Percentiles rank a stretch among this genome's conserved stretches.
Conservation (phyloP, 2,888 invertebrate genomes). For the Thelaira solivaga region DNA sequence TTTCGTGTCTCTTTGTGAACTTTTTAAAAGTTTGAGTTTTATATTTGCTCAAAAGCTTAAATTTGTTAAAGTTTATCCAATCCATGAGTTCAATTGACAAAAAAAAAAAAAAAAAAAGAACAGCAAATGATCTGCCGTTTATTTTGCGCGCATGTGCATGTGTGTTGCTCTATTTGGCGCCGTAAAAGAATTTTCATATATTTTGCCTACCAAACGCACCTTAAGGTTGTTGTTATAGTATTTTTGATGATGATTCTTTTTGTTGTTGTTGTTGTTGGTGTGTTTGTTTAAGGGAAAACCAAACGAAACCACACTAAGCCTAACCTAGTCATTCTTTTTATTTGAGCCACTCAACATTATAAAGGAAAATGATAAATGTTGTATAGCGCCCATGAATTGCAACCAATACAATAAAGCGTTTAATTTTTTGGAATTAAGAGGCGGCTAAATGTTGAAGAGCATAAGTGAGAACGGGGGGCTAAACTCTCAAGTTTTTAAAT, state of each 20-base stretch:
- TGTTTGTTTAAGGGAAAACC: constrained; percentile 38
- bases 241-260: constrained; percentile 48
- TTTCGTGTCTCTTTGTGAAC: background rate
- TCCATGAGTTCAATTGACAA: constrained; percentile 23
- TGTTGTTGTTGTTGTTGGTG: constrained; percentile 66
- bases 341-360: constrained; percentile 65
- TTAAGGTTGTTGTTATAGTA: constrained; percentile 35
- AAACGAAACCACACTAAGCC: no score
- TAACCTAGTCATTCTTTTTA: constrained; percentile 34
- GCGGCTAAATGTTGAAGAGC: background rate
- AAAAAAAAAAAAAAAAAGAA: background rate
- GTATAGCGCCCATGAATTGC: constrained; percentile 57
- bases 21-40: constrained; percentile 44
- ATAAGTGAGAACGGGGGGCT: background rate
- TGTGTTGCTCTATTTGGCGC: constrained; percentile 64
- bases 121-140: constrained; percentile 25
- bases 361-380: constrained; percentile 73
- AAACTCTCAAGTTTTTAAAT: background rate
- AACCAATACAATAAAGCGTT: constrained; percentile 53
- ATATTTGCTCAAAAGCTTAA: constrained; percentile 49
- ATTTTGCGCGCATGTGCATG: constrained; percentile 13
- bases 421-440: constrained; percentile 9
- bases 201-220: constrained; percentile 65
- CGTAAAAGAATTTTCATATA: constrained; percentile 65
- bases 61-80: constrained; percentile 57